Evolutionary conservation across 2,113 vertebrate species (phyloP).

Genomic region (Esox niger): DNA sequence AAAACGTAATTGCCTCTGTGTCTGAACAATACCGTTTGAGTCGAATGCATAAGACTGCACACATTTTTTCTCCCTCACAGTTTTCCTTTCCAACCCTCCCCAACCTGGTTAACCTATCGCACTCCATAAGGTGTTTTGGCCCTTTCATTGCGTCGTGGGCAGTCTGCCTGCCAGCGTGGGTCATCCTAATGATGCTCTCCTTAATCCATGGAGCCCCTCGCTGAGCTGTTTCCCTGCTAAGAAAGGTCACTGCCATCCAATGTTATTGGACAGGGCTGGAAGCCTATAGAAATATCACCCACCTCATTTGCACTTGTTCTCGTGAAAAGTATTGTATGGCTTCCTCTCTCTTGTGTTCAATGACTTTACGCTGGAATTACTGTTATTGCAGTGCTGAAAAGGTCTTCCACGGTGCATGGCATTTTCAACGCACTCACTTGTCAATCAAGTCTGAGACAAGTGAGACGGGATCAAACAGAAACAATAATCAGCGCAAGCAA

Average conservation of each 20-base stretch:
- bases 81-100: constrained; percentile 11
- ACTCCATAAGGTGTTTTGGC: constrained; percentile 59
- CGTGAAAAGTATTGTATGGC: neutral
- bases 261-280: constrained; percentile 57
- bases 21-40: neutral
- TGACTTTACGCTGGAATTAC: constrained; percentile 13
- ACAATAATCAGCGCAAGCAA: too few species aligned
- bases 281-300: constrained; percentile 57
- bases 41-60: constrained; percentile 7
- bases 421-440: neutral
- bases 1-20: neutral
- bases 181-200: constrained; percentile 62
- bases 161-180: constrained; percentile 36
- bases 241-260: constrained; percentile 64
- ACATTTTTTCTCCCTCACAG: constrained; percentile 18
- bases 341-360: neutral
- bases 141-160: constrained; percentile 45
- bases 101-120: constrained; percentile 63
- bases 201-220: constrained; percentile 47
- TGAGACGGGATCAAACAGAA: neutral
- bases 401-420: neutral
- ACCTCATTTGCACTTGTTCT: constrained; percentile 19
- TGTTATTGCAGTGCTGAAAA: constrained; percentile 13
- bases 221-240: constrained; percentile 41
- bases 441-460: neutral